These are phyloP conservation scores for Grammatotria lemairii DNA, from an alignment of 2,113 vertebrate species.

Conservation along the genomic window DNA sequence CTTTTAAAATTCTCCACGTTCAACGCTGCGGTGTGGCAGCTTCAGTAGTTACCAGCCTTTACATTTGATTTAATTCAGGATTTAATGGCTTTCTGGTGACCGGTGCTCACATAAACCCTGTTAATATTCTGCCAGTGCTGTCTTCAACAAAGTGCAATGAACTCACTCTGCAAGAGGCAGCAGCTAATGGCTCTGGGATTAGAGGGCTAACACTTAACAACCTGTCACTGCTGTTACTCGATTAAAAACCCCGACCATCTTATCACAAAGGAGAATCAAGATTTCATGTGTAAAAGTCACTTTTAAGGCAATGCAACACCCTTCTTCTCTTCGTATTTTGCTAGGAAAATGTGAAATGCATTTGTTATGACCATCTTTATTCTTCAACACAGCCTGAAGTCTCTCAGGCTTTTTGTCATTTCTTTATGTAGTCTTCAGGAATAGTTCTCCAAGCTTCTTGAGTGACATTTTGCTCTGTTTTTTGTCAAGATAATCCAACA, in stretches of 20 bases:
- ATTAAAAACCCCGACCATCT: background rate
- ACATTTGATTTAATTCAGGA: background rate
- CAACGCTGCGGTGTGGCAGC: background rate
- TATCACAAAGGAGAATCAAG: background rate
- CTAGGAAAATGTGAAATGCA: background rate
- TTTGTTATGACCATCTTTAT: background rate
- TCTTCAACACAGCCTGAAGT: background rate
- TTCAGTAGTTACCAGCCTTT: background rate
- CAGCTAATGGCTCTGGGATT: constrained; percentile 32
- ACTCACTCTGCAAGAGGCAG: background rate
- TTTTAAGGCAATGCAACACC: background rate
- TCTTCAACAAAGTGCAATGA: background rate
- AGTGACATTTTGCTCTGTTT: background rate
- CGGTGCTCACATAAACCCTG: background rate
- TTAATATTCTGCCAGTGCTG: constrained; percentile 31
- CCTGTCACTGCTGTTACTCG: background rate
- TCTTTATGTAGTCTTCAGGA: background rate
- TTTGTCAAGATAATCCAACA: background rate
- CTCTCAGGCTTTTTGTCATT: background rate
- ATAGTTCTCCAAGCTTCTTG: background rate
- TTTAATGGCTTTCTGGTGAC: constrained; percentile 5
- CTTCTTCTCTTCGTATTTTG: background rate
- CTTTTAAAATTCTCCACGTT: background rate
- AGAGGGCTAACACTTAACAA: constrained; percentile 9
- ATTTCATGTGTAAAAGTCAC: background rate